A percentile compares a stretch with the other conserved stretches of the same genome.
Evolutionary conservation across 2,888 invertebrate genomes (phyloP).

Genomic region (Thymelicus lineola): DNA sequence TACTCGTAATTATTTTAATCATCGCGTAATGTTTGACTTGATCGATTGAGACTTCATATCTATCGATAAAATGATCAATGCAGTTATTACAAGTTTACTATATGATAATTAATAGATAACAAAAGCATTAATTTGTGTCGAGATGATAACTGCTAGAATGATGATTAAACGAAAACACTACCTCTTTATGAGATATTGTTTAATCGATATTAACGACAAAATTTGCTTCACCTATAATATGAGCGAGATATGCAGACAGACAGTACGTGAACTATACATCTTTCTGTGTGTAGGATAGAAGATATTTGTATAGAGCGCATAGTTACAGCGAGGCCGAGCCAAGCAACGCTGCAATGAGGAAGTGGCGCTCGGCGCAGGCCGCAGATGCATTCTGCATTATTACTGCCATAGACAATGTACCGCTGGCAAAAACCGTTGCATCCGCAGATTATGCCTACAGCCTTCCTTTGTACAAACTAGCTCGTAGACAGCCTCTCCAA

Average conservation of each 20-base stretch:
- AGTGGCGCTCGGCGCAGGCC: slow-evolving; percentile 61
- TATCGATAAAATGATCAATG: no score
- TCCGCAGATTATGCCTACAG: slow-evolving; percentile 48
- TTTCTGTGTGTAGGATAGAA: slow-evolving; percentile 7
- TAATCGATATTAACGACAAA: neutral
- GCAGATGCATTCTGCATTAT: slow-evolving; percentile 67
- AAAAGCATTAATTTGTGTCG: no score
- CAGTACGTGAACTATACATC: slow-evolving; percentile 3
- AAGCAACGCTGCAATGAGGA: slow-evolving; percentile 55
- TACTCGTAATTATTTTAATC: no score
- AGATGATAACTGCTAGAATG: no score
- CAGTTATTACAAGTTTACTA: no score
- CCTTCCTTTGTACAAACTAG: slow-evolving; percentile 47
- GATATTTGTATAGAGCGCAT: slow-evolving; percentile 40
- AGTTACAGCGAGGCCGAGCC: slow-evolving; percentile 52
- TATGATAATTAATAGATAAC: no score
- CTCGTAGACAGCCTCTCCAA: slow-evolving; percentile 13
- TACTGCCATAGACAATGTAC: slow-evolving; percentile 54
- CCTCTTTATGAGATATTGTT: neutral
- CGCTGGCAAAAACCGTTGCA: slow-evolving; percentile 59
- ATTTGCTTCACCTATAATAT: neutral
- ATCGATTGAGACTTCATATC: no score
- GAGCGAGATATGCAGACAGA: slow-evolving; percentile 1
- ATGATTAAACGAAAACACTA: neutral
- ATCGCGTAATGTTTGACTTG: no score